Base-by-base conservation (phyloP, 2,888 invertebrate species). In the Spicauda simplicius region DNA sequence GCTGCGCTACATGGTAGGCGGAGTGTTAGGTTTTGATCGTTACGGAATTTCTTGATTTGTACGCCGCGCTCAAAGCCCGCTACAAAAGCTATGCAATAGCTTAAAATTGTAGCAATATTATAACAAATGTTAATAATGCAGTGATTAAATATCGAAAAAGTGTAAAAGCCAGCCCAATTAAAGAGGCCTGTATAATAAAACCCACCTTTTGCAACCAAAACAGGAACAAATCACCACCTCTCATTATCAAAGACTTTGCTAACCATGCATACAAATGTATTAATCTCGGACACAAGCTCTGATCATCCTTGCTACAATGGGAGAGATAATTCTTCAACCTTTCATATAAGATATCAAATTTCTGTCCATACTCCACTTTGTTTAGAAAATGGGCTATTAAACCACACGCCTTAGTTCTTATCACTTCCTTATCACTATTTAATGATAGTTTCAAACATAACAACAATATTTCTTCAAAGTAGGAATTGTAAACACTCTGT, bases 311-410 rank as follows among this genome's bases (percentile, higher is more conserved):
- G 59, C 73, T 77, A 71, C 84, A 84, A 0, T 71, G 67, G 0
- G 81, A 70, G 53, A 92, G 70, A 69, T 78, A 75, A 52, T 69
- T 79, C 75, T 86, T 90, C 61, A 91, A 74, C 53, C 76, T 67
- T 61, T 88, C 90, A 75, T 92, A 90, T 1, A 91, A 66, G 10
- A 84, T 56, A 72, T 92, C 88, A 79, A 92, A 91, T 45, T 80
- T 84, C 68, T 84, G 80, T 0, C 90, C 90, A 61, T 78, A 80
- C 33, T 91, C 90, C 0, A 84, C 87, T 82, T 95, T 95, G 77
- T 96, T 95, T 55, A 95, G 75, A 65, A 95, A 83, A 82, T 95
- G 94, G 0, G 95, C 94, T 64, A 94, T 77, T 63, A 95, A 80
- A 71, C 90, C 86, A 76, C 92, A 93, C 0, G 94, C 90, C 70